These are phyloP conservation scores for Hydrotaea cyrtoneurina DNA, from an alignment of 2,888 invertebrate genomes.

Conservation along the genomic window DNA sequence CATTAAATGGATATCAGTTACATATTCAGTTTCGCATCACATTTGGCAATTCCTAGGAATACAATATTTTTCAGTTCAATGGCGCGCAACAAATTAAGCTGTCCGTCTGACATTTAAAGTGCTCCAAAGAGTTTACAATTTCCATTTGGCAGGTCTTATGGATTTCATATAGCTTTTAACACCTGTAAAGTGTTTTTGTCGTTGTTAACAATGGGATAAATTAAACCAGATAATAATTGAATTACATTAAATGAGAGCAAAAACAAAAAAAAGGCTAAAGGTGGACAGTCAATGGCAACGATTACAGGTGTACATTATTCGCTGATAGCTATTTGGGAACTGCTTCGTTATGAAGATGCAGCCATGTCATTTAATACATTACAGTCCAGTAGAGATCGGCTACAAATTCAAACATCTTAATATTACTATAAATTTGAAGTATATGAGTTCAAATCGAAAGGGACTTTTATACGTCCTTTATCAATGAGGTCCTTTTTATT, in stretches of 20 bases:
- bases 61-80: neutral
- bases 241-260: neutral
- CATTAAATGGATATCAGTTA: too few species aligned
- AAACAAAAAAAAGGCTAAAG: neutral
- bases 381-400: too few species aligned
- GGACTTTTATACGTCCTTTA: too few species aligned
- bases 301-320: neutral
- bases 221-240: slow-evolving; percentile 1
- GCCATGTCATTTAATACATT: too few species aligned
- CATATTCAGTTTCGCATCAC: too few species aligned
- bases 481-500: too few species aligned
- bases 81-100: neutral
- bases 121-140: neutral
- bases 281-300: neutral
- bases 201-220: slow-evolving; percentile 1
- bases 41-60: neutral
- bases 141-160: neutral
- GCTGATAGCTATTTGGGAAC: too few species aligned
- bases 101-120: neutral
- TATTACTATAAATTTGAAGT: too few species aligned
- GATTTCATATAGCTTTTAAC: slow-evolving; percentile 6
- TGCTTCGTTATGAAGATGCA: too few species aligned
- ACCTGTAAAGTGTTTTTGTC: neutral
- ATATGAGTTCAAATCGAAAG: too few species aligned
- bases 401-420: too few species aligned